These are phyloP conservation scores for Pelecanoides urinatrix DNA, from an alignment of 2,113 vertebrate genomes.

Conservation along the genomic window DNA sequence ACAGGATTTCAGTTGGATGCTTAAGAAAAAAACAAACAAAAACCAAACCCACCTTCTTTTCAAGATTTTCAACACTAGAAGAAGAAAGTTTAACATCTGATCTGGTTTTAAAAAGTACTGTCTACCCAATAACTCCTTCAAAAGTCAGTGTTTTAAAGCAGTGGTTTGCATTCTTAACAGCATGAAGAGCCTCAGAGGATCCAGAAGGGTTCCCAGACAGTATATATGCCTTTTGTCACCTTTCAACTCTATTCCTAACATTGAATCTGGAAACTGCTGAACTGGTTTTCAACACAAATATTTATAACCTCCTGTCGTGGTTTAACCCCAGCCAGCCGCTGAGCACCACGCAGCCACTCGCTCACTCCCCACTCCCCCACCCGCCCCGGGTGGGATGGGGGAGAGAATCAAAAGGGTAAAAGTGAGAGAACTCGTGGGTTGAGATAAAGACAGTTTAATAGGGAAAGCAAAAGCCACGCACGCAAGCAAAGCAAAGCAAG, in stretches of 20 bases:
- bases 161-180: background rate
- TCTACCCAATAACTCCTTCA: background rate
- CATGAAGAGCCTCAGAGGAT: background rate
- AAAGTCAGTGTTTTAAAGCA: background rate
- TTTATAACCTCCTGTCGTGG: too few relatives aligned
- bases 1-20: conserved; percentile 22
- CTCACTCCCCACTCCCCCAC: too few relatives aligned
- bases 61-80: background rate
- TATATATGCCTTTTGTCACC: background rate
- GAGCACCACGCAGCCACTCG: too few relatives aligned
- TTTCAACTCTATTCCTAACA: background rate
- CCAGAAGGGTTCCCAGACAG: background rate
- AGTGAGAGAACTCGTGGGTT: too few relatives aligned
- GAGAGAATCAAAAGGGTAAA: too few relatives aligned
- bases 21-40: background rate
- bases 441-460: too few relatives aligned
- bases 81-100: background rate
- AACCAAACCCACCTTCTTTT: background rate
- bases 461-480: too few relatives aligned
- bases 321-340: too few relatives aligned
- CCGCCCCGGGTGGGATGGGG: too few relatives aligned
- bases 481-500: too few relatives aligned
- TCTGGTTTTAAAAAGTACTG: background rate
- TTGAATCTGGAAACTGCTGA: background rate
- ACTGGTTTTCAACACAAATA: background rate